Percentiles rank a stretch among this genome's conserved stretches.
These are phyloP conservation scores for Schizothorax lantsangensis DNA, from an alignment of 2,797 vertebrate genomes.

Conservation along the genomic window DNA sequence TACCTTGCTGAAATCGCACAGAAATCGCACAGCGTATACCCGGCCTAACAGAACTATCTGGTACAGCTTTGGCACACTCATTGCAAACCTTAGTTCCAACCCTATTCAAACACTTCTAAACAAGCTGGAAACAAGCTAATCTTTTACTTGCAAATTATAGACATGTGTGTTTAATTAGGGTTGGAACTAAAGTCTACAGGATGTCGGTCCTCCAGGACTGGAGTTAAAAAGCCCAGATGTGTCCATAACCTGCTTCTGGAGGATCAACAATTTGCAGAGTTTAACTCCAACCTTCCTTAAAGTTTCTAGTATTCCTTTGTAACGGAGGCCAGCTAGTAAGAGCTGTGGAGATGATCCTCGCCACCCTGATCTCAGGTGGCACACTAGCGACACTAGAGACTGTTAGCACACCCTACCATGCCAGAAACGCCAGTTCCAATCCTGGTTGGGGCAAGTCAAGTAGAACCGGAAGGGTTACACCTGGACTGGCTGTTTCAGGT, in stretches of 20 bases:
- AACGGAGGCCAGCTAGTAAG: background rate
- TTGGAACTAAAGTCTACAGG: background rate
- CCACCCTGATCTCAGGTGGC: background rate
- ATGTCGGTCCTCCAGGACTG: too few species aligned
- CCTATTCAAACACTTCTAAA: background rate
- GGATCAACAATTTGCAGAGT: background rate
- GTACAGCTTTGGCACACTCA: background rate
- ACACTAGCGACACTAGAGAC: background rate
- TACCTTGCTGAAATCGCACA: too few species aligned
- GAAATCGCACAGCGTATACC: too few species aligned
- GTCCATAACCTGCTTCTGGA: background rate
- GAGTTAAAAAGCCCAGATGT: background rate
- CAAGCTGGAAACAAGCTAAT: background rate
- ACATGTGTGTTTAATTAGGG: background rate
- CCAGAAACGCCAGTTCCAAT: background rate
- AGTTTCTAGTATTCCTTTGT: background rate
- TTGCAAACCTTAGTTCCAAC: background rate
- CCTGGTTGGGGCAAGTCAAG: background rate
- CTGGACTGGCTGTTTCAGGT: background rate
- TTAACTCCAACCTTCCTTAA: background rate
- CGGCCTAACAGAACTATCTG: background rate
- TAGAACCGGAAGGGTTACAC: background rate
- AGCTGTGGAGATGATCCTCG: background rate
- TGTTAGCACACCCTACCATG: background rate
- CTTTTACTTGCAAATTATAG: background rate